phyloP scores from a whole-genome alignment of 2,113 vertebrate species.

The Boulengerochromis microlepis region DNA sequence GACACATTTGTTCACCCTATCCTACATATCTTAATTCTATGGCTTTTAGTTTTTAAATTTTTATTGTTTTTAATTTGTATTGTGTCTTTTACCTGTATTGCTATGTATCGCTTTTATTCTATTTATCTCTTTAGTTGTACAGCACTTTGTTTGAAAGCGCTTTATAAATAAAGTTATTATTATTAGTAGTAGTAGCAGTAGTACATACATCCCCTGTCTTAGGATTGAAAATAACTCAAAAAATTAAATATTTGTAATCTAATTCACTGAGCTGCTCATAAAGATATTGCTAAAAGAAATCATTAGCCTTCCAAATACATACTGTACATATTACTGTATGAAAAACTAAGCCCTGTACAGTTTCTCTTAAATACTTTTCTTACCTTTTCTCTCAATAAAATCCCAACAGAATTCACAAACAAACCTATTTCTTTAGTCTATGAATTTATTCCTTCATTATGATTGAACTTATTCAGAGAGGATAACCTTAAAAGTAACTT shows the following conservation, averaged over 20 bases:
- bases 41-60: not conserved
- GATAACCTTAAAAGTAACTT: conserved; percentile 59
- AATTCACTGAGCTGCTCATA: not conserved
- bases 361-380: conserved; percentile 18
- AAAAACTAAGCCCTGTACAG: not conserved
- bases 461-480: conserved; percentile 62
- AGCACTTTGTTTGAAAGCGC: not conserved
- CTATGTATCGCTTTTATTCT: not conserved
- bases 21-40: not conserved
- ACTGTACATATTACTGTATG: not conserved
- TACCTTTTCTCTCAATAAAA: conserved; percentile 43
- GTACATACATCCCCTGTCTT: not conserved
- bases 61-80: not conserved
- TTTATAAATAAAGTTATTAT: not conserved
- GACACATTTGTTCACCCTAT: not conserved
- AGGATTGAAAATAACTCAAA: not conserved
- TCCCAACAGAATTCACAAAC: conserved; percentile 38
- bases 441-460: conserved; percentile 60
- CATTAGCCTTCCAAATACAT: not conserved
- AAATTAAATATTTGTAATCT: not conserved
- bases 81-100: not conserved
- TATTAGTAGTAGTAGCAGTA: rapidly evolving
- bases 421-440: conserved; percentile 39
- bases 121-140: not conserved
- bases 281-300: not conserved